Percentiles rank a stretch among this genome's conserved stretches.
Conservation (phyloP, 2,888 invertebrate genomes). For the Nephrotoma flavescens region DNA sequence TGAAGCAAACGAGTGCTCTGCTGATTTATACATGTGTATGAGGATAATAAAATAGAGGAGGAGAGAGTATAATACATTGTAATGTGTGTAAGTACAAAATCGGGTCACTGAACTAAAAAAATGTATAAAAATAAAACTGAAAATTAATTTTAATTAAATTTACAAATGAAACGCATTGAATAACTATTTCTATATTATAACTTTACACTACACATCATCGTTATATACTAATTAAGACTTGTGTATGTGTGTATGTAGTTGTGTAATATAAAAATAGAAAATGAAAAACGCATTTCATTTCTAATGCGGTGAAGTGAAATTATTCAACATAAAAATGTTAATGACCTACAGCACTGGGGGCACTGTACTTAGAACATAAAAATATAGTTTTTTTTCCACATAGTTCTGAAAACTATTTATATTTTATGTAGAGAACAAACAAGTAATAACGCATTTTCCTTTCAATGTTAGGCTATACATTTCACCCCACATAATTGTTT, state of each 20-base stretch:
- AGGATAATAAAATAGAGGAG: not conserved
- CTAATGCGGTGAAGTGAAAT: not conserved
- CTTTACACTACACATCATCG: not conserved
- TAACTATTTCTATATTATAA: not conserved
- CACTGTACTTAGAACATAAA: not conserved
- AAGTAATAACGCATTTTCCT: not conserved
- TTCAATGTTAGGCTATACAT: not conserved
- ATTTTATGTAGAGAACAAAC: not conserved
- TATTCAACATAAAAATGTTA: conserved; percentile 2
- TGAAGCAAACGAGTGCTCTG: not conserved
- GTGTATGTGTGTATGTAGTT: not conserved
- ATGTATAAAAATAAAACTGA: not conserved
- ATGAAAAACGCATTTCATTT: not conserved
- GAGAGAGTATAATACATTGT: not conserved
- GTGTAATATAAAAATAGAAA: not conserved
- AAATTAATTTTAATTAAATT: not conserved
- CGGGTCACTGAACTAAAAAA: not conserved
- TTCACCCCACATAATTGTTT: not conserved
- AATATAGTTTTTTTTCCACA: not conserved
- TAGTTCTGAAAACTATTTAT: not conserved
- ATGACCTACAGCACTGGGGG: conserved; percentile 4
- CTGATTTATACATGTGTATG: not conserved
- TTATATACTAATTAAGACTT: no score
- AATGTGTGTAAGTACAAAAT: not conserved
- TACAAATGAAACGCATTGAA: not conserved